A percentile compares a stretch with the other conserved stretches of the same genome.
These are phyloP conservation scores for Lucilia sericata DNA, from an alignment of 1,140 invertebrate species.

Conservation along the genomic window DNA sequence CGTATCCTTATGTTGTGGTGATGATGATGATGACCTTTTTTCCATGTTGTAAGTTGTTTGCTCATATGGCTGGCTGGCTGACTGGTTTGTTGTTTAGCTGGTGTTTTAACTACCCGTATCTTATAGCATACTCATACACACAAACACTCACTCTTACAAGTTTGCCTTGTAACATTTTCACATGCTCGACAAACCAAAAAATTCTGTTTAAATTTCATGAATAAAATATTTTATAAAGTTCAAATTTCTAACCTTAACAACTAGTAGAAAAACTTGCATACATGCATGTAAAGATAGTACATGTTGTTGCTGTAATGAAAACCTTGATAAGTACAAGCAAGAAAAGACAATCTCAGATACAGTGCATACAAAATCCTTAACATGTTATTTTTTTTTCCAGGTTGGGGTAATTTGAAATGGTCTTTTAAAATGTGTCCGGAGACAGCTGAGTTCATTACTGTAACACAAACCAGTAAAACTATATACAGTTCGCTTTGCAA, in stretches of 20 bases:
- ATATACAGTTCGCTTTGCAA: too few species aligned
- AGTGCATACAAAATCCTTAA: neutral
- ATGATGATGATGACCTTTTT: slow-evolving; percentile 24
- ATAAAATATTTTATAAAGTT: slow-evolving; percentile 25
- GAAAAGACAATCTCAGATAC: neutral
- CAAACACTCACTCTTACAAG: neutral
- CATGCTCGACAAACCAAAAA: slow-evolving; percentile 14
- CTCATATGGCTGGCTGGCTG: neutral
- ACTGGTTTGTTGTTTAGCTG: neutral
- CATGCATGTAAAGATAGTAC: too few species aligned
- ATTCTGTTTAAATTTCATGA: slow-evolving; percentile 26
- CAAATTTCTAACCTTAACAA: slow-evolving; percentile 23
- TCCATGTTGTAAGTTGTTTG: neutral
- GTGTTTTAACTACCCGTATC: neutral
- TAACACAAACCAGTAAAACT: too few species aligned
- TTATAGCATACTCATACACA: too few species aligned
- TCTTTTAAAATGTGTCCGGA: too few species aligned
- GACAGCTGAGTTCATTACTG: too few species aligned
- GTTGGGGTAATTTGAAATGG: too few species aligned
- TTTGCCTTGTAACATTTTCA: slow-evolving; percentile 2
- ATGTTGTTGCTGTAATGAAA: neutral
- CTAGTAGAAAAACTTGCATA: too few species aligned
- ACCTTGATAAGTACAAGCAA: neutral
- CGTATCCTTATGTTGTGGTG: neutral
- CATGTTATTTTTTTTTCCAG: too few species aligned